These are phyloP conservation scores for Boloria euphrosyne DNA, from an alignment of 2,888 invertebrate genomes.

Conservation along the genomic window DNA sequence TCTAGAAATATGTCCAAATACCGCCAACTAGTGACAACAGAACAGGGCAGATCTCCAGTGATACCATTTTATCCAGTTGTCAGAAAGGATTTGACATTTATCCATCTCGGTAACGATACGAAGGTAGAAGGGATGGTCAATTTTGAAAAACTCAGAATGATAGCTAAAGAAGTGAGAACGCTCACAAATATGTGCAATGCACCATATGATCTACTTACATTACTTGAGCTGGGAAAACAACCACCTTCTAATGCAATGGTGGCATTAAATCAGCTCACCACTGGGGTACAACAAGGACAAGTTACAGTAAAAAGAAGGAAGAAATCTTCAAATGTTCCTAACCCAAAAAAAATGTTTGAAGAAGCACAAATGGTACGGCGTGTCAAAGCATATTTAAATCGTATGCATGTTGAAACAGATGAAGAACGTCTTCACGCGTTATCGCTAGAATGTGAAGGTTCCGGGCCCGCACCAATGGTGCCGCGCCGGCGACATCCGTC, in stretches of 20 bases:
- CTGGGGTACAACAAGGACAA: constrained; percentile 86
- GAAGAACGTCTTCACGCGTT: constrained; percentile 94
- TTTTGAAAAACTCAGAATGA: constrained; percentile 99
- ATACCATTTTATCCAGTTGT: constrained; percentile 96
- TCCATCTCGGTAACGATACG: constrained; percentile 98
- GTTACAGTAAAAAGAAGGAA: constrained; percentile 95
- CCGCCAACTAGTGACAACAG: constrained; percentile 94
- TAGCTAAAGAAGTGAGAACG: constrained; percentile 96
- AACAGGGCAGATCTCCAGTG: constrained; percentile 91
- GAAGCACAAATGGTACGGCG: constrained; percentile 99
- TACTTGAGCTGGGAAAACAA: constrained; percentile 92
- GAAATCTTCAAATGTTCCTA: constrained; percentile 94
- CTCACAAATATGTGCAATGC: constrained; percentile 98
- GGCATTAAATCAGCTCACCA: constrained; percentile 92
- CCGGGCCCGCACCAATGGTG: constrained; percentile 83
- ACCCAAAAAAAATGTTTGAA: constrained; percentile 99
- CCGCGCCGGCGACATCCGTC: constrained; percentile 93
- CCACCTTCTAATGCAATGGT: constrained; percentile 95
- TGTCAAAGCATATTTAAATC: constrained; percentile 97
- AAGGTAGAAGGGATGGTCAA: constrained; percentile 94
- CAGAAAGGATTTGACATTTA: constrained; percentile 98
- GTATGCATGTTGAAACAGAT: constrained; percentile 95
- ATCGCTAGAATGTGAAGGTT: constrained; percentile 94
- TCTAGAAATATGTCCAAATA: constrained; percentile 99
- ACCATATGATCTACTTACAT: constrained; percentile 92